Evolutionary conservation across 2,888 invertebrate genomes (phyloP).

Genomic region (Ceraclea dissimilis): DNA sequence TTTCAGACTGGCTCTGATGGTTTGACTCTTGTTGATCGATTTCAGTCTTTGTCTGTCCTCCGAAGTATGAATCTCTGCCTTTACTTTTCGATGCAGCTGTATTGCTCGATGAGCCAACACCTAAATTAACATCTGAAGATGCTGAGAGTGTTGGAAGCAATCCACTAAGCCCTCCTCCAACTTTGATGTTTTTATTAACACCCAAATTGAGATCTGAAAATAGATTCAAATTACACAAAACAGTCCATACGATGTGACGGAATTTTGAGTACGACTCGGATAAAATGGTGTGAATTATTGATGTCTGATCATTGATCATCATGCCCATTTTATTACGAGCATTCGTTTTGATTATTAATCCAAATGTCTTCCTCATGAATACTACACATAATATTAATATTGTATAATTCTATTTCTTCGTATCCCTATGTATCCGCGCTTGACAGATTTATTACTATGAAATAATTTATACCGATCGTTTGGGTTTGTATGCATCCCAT

Average conservation of each 20-base stretch:
- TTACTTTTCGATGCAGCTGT: constrained; percentile 6
- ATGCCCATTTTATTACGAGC: too few species aligned
- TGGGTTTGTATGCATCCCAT: background rate
- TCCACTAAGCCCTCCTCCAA: background rate
- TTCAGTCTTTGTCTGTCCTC: constrained; percentile 18
- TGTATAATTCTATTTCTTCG: too few species aligned
- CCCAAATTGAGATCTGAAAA: constrained; percentile 12
- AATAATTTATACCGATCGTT: background rate
- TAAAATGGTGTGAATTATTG: background rate
- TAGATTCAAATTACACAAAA: background rate
- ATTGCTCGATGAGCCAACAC: background rate
- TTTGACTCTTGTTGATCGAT: constrained; percentile 20
- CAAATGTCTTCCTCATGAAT: too few species aligned
- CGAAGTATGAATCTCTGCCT: constrained; percentile 4
- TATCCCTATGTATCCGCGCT: too few species aligned
- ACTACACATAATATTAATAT: too few species aligned
- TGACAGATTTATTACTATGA: background rate
- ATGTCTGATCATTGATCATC: too few species aligned
- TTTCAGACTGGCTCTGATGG: constrained; percentile 13
- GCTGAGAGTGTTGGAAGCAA: background rate
- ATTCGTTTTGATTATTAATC: too few species aligned
- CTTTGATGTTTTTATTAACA: background rate
- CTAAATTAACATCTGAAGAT: background rate
- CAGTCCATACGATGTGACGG: background rate
- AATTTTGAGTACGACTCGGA: background rate